Percentiles rank a stretch among this genome's conserved stretches.
These are phyloP conservation scores for Polylopha cassiicola DNA, from an alignment of 2,888 invertebrate genomes.

Conservation along the genomic window DNA sequence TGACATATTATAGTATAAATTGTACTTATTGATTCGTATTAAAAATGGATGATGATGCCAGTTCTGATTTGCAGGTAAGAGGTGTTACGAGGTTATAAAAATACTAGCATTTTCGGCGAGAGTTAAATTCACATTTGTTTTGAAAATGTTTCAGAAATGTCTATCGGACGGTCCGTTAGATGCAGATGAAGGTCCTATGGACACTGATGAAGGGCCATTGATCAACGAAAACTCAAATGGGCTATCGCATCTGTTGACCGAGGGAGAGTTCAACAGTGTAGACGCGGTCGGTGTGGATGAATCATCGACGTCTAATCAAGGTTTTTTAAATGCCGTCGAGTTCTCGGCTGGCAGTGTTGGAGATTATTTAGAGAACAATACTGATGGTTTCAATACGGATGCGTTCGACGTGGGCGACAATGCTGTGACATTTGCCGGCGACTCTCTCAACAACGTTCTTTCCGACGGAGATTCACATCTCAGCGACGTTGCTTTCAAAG, in stretches of 20 bases:
- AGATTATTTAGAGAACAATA: conserved; percentile 65
- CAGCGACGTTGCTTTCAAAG: conserved; percentile 49
- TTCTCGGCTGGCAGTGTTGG: conserved; percentile 68
- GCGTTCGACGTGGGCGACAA: conserved; percentile 69
- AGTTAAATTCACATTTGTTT: conserved; percentile 23
- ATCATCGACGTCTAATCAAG: conserved; percentile 67
- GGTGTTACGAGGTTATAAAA: conserved; percentile 24
- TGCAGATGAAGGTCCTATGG: conserved; percentile 43
- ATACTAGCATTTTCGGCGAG: conserved; percentile 31
- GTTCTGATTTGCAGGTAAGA: conserved; percentile 63
- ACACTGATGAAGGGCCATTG: conserved; percentile 65
- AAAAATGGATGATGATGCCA: conserved; percentile 57
- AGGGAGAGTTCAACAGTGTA: conserved; percentile 67
- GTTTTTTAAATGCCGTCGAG: conserved; percentile 67
- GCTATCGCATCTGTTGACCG: conserved; percentile 64
- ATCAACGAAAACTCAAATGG: conserved; percentile 71
- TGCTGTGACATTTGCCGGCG: conserved; percentile 63
- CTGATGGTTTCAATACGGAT: conserved; percentile 54
- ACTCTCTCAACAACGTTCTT: conserved; percentile 56
- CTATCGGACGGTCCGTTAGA: conserved; percentile 46
- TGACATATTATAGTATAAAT: conserved; percentile 10
- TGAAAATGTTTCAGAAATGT: conserved; percentile 53
- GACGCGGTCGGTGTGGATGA: conserved; percentile 63
- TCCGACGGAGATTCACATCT: conserved; percentile 62
- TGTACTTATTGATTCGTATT: conserved; percentile 17